phyloP scores from a whole-genome alignment of 2,113 vertebrate species.

The Tursiops truncatus region DNA sequence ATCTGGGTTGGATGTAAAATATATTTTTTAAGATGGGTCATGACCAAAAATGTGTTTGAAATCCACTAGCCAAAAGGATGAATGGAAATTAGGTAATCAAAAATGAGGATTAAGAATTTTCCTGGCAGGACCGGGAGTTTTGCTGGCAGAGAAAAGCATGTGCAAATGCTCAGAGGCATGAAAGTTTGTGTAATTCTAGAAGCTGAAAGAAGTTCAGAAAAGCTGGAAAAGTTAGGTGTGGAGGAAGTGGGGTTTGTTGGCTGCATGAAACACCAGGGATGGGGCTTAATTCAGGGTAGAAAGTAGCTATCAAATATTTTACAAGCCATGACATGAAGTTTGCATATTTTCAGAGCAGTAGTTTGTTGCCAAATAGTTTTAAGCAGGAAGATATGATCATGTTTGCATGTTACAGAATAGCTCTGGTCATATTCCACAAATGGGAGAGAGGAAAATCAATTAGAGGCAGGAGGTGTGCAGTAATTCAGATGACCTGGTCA shows the following conservation, averaged over 20 bases:
- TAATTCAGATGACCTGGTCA: background rate
- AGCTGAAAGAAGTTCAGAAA: background rate
- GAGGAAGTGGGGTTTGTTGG: background rate
- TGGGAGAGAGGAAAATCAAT: background rate
- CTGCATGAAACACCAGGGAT: background rate
- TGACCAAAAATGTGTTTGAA: background rate
- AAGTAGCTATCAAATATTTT: background rate
- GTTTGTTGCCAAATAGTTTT: background rate
- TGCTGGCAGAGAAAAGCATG: background rate
- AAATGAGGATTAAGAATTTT: constrained; percentile 6
- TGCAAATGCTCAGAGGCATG: background rate
- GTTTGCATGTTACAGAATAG: background rate
- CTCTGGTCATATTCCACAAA: background rate
- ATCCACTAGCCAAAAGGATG: background rate
- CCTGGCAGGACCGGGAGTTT: background rate
- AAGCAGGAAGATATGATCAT: background rate
- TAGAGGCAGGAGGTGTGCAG: background rate
- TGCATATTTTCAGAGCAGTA: background rate
- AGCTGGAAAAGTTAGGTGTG: background rate
- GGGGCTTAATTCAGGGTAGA: background rate
- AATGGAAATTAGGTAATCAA: background rate
- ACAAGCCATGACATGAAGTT: background rate
- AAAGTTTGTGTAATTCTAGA: background rate
- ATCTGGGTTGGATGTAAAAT: background rate
- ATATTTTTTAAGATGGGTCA: background rate